Evolutionary conservation across 2,888 invertebrate genomes (phyloP), one percentile per base, ranked within the genome.

Genomic region (Phaedon cochleariae): DNA sequence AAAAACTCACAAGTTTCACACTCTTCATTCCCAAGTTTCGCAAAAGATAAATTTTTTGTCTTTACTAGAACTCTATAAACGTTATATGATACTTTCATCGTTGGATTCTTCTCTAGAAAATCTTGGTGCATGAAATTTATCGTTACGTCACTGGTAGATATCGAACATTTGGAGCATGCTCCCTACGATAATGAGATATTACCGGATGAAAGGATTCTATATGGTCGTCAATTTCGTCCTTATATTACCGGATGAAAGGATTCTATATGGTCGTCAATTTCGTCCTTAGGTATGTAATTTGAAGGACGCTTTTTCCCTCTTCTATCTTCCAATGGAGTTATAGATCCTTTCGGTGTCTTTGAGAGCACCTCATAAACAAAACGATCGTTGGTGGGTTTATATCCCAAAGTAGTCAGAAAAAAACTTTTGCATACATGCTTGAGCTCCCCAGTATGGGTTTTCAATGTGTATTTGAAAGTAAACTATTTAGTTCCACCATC

Each of bases 91-190:
- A 68, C 60, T 7, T 62, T 48, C n/a, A 62, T 59, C 4, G 6
- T 31, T 15, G 69, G 67, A 57, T 70, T 20, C 31, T 73, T 73
- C 51, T 69, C 45, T 49, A 59, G 22, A 63, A 70, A 74, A 68
- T 72, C 62, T 60, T 67, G 31, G 17, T 31, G 10, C 53, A 53
- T 53, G 29, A 48, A 63, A 45, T 34, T 61, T 53, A 71, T 66
- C 7, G 31, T 72, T 12, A 70, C 45, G 52, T 73, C 70, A 62
- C 70, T 68, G 71, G 73, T 21, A 70, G 57, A 34, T 72, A 72
- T 18, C 53, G 54, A 34, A 48, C 54, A 21, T 72, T 69, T n/a
- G 72, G 73, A 7, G 70, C 70, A 62, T 73, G 71, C 31, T 53
- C 53, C 15, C 53, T 29, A 3, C 53, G 31, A 62, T 72, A 73